Evolutionary conservation across 2,797 vertebrate species (phyloP).

Genomic region (Esox masquinongy): DNA sequence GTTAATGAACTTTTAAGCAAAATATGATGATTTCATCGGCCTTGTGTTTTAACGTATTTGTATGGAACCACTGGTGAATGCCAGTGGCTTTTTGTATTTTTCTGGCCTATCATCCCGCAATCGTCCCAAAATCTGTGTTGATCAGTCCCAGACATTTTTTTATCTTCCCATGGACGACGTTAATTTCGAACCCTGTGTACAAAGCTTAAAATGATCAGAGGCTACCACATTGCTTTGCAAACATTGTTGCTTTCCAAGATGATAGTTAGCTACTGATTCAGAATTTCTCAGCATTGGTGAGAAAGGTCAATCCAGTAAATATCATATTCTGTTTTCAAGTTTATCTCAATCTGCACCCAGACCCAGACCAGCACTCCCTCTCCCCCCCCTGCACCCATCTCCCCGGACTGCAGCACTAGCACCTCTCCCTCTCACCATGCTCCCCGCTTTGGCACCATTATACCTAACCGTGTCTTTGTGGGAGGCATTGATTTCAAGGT

Average conservation of each 20-base stretch:
- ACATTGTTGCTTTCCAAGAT: not conserved
- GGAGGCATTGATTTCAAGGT: conserved; percentile 85
- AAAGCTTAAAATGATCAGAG: not conserved
- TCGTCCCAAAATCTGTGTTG: too few species aligned
- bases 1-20: too few species aligned
- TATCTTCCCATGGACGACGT: too few species aligned
- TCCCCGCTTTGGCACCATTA: conserved; percentile 71
- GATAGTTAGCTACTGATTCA: not conserved
- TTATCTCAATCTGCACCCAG: conserved; percentile 55
- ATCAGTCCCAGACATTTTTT: too few species aligned
- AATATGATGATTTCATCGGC: too few species aligned
- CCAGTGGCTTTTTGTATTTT: too few species aligned
- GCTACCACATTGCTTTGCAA: not conserved
- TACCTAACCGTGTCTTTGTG: conserved; percentile 87
- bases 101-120: too few species aligned
- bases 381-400: conserved; percentile 64
- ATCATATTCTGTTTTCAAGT: not conserved
- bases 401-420: conserved; percentile 51
- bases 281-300: not conserved
- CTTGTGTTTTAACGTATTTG: too few species aligned
- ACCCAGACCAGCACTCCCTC: conserved; percentile 71
- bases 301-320: not conserved
- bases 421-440: conserved; percentile 43
- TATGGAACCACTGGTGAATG: too few species aligned
- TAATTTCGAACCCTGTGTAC: too few species aligned